phyloP scores from a whole-genome alignment of 2,113 vertebrate species.

The Chrysochloris asiatica region DNA sequence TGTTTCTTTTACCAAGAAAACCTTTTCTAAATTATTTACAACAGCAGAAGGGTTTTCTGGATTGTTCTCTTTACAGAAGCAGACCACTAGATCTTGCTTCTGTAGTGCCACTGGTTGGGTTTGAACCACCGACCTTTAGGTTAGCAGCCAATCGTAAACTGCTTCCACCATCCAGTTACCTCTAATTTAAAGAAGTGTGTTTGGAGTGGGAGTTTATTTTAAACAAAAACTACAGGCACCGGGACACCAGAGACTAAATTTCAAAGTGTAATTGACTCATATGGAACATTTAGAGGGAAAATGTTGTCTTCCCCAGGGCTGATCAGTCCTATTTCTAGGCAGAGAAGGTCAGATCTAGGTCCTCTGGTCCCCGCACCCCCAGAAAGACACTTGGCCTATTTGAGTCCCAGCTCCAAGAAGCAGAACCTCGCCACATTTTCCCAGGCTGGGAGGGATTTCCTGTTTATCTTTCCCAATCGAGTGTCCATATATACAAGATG shows the following conservation, averaged over 20 bases:
- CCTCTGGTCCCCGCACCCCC: not conserved
- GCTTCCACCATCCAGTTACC: not conserved
- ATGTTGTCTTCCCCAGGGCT: not conserved
- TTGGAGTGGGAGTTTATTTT: conserved; percentile 8
- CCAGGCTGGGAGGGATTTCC: conserved; percentile 43
- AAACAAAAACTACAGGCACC: conserved; percentile 3
- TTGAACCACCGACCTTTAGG: not conserved
- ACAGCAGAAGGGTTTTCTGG: not conserved
- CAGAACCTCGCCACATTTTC: not conserved
- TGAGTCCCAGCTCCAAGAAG: not conserved
- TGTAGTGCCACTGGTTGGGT: not conserved
- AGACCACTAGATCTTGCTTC: not conserved
- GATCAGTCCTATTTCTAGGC: not conserved
- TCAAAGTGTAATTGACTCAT: not conserved
- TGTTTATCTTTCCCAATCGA: conserved; percentile 67
- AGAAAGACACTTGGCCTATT: not conserved
- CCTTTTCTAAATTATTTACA: no score
- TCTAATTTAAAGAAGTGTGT: not conserved
- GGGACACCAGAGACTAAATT: not conserved
- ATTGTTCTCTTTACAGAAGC: not conserved
- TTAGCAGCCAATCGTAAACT: not conserved
- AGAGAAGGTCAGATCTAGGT: not conserved
- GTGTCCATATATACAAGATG: not conserved
- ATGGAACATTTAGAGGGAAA: not conserved
- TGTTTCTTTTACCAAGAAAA: no score